Evolutionary conservation across 2,888 invertebrate genomes (phyloP), one percentile per base, ranked within the genome.

Genomic region (Apotomis turbidana): DNA sequence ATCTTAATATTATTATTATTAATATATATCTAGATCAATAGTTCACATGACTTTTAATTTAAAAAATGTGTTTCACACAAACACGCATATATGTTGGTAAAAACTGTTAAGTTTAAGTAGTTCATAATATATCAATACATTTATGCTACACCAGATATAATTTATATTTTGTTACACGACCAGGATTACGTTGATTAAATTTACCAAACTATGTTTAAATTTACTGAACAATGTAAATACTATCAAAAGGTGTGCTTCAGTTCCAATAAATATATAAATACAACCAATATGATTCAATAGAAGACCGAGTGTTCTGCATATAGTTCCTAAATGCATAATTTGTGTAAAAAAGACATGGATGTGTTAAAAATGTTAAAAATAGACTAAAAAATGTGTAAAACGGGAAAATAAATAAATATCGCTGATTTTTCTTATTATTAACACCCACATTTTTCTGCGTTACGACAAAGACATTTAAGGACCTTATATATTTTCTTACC

Each of bases 191-290:
- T 51, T 5, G 44, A 41, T 46, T 66, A 41, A 59, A 8, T 59
- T 38, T n/a, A 64, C 15, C 27, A 55, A 57, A 55, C 44, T 15
- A 46, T 54, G 44, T 57, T 41, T 41, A 41, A 41, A 41, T 41
- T 6, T 46, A 63, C 52, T 44, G 44, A 64, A 57, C 55, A 57
- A 44, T 66, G 66, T 66, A 66, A 57, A 66, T 57, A n/a, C 66
- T 66, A 66, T 66, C 55, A 66, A 66, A 66, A 66, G 4, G 55
- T 66, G 66, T 66, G 66, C 66, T 57, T 27, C 44, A 54, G 15
- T 64, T 57, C 12, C 44, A 55, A 55, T 55, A 64, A 66, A 66
- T 41, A 12, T 66, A 55, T 27, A 61, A 4, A n/a, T 66, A 66
- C 6, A 15, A 44, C 27, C 46, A 66, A 3, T 27, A 12, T 36